Conservation (phyloP, 2,113 vertebrate genomes). For the Delphinapterus leucas region DNA sequence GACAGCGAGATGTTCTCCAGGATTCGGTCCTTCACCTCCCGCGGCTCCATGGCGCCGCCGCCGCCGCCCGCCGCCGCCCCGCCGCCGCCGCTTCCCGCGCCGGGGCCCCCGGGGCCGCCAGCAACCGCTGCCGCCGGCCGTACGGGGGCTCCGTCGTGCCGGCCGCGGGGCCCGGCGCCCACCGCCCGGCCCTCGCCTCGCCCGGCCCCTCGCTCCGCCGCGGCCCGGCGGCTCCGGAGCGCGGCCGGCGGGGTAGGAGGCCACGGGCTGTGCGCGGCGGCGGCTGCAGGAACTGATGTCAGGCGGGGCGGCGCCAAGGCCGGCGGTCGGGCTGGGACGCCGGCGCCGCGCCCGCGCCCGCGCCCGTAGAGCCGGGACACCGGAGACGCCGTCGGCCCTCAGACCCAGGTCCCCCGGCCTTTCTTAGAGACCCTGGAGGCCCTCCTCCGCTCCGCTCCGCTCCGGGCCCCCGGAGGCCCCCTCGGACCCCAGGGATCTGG, state of each 20-base stretch:
- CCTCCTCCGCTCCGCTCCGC: neutral
- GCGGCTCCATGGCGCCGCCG: slow-evolving; percentile 89
- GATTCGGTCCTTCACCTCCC: slow-evolving; percentile 96
- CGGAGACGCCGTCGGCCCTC: neutral
- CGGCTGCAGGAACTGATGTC: slow-evolving; percentile 75
- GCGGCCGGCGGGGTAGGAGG: slow-evolving; percentile 54
- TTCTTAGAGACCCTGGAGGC: neutral
- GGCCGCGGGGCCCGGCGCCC: slow-evolving; percentile 65
- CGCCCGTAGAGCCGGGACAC: neutral
- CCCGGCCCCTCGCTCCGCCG: slow-evolving; percentile 47
- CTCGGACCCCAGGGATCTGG: neutral
- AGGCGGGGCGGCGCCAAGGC: slow-evolving; percentile 61
- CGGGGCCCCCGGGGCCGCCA: slow-evolving; percentile 53
- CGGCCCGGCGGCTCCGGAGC: slow-evolving; percentile 41
- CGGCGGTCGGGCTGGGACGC: neutral
- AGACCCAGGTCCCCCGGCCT: neutral
- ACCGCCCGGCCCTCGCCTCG: slow-evolving; percentile 53
- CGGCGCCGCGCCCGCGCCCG: neutral
- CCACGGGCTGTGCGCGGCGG: neutral
- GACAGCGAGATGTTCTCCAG: slow-evolving; percentile 96
- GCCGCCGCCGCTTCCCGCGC: slow-evolving; percentile 74
- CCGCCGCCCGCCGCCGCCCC: slow-evolving; percentile 19
- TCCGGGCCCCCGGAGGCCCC: neutral
- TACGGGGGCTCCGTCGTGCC: slow-evolving; percentile 70
- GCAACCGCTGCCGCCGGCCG: slow-evolving; percentile 74